Base-by-base conservation (phyloP, 1,140 invertebrate species). In the Musca domestica region DNA sequence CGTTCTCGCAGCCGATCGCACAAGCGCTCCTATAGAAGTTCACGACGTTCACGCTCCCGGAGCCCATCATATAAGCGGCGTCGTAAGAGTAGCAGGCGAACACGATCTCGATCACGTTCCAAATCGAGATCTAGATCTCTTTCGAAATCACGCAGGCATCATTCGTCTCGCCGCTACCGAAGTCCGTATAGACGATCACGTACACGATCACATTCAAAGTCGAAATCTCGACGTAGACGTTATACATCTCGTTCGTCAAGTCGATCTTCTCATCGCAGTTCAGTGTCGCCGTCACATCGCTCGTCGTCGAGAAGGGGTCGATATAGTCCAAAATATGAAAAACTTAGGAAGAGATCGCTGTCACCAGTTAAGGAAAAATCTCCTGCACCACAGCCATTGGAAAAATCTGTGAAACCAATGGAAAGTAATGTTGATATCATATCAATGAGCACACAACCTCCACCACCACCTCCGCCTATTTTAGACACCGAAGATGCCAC, bases 71-170 rank as follows among this genome's bases (percentile, higher is more conserved):
- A 61, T 17, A 65, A 65, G 54, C 61, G 67, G 56, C 87, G 1
- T 34, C 56, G 56, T 87, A 88, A 67, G 88, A 88, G 3, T 34
- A 30, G 76, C 77, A 87, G 17, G 88, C 87, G 73, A 64, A 48
- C 51, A 3, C 19, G 25, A 14, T 64, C 66, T 2, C 64, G 76
- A 72, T 81, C 76, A 30, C 76, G 79, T 25, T 83, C 80, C 15
- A 76, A 76, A 54, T 70, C 69, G 70, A 58, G 69, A 12, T 25
- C 15, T 4, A 17, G 58, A 14, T 68, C 22, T 48, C 66, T 27
- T 52, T 46, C 48, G 20, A 34, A 68, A 25, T 23, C 67, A 17
- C 27, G 56, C 19, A 22, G 56, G 17, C 56, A 61, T 34, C 34
- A 41, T 41, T 41, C 34, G 14, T 23, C 67, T 22, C 27, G 56